Conservation (phyloP, 2,113 vertebrate species). For the Lichenostomus cassidix region DNA sequence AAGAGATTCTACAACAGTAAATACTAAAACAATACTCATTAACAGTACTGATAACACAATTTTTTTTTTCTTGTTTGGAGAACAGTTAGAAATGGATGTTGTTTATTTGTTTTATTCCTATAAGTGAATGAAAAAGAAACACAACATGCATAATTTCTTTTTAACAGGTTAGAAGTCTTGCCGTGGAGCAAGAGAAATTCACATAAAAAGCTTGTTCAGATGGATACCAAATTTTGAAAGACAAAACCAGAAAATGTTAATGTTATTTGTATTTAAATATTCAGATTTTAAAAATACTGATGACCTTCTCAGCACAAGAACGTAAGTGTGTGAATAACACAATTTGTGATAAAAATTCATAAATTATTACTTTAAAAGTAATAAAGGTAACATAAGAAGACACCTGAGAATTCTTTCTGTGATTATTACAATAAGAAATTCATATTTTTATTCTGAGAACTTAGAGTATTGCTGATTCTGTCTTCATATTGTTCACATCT, state of each 20-base stretch:
- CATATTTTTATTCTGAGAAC: not conserved
- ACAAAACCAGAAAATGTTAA: not conserved
- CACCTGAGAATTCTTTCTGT: not conserved
- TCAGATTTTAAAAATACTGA: not conserved
- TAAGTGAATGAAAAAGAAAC: not conserved
- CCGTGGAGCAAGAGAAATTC: not conserved
- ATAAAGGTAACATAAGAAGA: not conserved
- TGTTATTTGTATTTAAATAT: not conserved
- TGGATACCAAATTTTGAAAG: not conserved
- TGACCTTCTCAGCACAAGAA: not conserved
- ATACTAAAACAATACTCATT: not conserved
- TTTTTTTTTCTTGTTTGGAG: not conserved
- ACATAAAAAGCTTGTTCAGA: not conserved
- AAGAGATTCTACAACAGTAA: not conserved
- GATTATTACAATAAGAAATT: not conserved
- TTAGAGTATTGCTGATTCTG: not conserved
- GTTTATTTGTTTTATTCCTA: not conserved
- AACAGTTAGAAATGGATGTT: not conserved
- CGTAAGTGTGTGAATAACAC: not conserved
- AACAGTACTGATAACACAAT: not conserved
- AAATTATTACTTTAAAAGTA: not conserved
- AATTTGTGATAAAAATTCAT: not conserved
- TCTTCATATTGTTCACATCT: not conserved
- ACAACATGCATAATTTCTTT: not conserved
- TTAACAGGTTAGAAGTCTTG: not conserved